Conservation (phyloP, 64 coral and sea anemone genomes). For the Montipora capricornis region DNA sequence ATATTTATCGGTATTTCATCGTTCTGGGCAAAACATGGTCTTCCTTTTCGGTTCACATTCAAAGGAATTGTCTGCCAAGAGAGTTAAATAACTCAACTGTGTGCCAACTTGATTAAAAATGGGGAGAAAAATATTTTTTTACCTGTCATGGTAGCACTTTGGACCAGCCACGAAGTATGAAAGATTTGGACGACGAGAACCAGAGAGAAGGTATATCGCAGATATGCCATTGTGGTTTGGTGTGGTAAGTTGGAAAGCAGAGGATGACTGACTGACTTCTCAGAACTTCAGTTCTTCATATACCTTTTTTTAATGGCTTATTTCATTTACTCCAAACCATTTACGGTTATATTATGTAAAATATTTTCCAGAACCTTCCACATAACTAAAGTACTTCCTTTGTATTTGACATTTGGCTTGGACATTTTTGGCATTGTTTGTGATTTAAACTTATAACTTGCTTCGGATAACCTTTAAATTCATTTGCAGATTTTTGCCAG, state of each 20-base stretch:
- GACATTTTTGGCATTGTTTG: too few species aligned
- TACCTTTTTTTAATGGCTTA: background rate
- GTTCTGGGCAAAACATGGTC: too few species aligned
- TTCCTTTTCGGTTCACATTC: too few species aligned
- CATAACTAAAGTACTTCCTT: background rate
- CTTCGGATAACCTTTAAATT: too few species aligned
- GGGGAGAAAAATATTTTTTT: background rate
- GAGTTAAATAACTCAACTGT: background rate
- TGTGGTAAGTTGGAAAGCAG: background rate
- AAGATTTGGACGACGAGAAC: background rate
- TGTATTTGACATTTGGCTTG: background rate
- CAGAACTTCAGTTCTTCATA: background rate
- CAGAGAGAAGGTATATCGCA: background rate
- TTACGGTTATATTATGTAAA: background rate
- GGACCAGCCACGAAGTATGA: background rate
- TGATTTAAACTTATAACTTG: too few species aligned
- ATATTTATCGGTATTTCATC: background rate
- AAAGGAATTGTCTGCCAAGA: background rate
- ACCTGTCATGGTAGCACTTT: background rate
- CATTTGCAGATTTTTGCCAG: too few species aligned
- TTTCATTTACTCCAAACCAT: background rate
- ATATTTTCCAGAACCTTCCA: background rate
- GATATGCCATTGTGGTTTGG: background rate
- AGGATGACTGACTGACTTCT: background rate
- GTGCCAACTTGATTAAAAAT: background rate